Evolutionary conservation across 2,888 invertebrate species (phyloP).

Genomic region (Drosophila trichaetosa): DNA sequence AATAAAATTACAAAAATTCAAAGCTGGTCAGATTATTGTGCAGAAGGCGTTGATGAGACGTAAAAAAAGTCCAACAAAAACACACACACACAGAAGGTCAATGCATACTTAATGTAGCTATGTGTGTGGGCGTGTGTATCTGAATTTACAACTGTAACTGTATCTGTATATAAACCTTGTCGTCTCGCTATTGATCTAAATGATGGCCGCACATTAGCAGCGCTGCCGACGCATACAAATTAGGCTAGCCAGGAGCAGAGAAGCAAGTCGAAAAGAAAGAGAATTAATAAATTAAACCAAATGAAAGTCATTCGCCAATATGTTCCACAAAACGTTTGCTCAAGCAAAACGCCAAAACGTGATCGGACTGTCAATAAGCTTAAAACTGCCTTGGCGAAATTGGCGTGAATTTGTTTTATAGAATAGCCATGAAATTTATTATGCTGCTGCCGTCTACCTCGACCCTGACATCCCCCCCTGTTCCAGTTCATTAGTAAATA

Average conservation of each 20-base stretch:
- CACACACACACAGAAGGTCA: conserved; percentile 1
- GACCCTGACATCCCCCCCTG: conserved; percentile 17
- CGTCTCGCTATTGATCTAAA: conserved; percentile 72
- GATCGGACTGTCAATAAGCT: conserved; percentile 12
- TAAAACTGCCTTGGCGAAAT: conserved; percentile 12
- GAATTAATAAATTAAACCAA: conserved; percentile 78
- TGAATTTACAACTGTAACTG: conserved; percentile 15
- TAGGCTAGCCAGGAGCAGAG: conserved; percentile 46
- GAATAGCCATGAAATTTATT: conserved; percentile 35
- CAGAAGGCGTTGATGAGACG: conserved; percentile 53
- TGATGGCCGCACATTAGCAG: conserved; percentile 75
- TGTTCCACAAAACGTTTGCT: conserved; percentile 36
- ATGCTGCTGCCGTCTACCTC: conserved; percentile 9
- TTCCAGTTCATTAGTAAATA: conserved; percentile 76
- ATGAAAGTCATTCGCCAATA: conserved; percentile 47
- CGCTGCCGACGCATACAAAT: conserved; percentile 75
- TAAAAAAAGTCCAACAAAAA: conserved; percentile 23
- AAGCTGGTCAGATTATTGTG: conserved; percentile 65
- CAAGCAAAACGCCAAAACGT: conserved; percentile 19
- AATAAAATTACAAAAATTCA: conserved; percentile 70
- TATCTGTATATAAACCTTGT: conserved; percentile 30
- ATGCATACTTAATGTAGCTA: conserved; percentile 3
- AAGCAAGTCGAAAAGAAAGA: conserved; percentile 27
- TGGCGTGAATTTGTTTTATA: conserved; percentile 25
- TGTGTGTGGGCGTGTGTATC: conserved; percentile 17